Base-by-base conservation (phyloP, 2,888 invertebrate genomes). In the Trachelus stipa region DNA sequence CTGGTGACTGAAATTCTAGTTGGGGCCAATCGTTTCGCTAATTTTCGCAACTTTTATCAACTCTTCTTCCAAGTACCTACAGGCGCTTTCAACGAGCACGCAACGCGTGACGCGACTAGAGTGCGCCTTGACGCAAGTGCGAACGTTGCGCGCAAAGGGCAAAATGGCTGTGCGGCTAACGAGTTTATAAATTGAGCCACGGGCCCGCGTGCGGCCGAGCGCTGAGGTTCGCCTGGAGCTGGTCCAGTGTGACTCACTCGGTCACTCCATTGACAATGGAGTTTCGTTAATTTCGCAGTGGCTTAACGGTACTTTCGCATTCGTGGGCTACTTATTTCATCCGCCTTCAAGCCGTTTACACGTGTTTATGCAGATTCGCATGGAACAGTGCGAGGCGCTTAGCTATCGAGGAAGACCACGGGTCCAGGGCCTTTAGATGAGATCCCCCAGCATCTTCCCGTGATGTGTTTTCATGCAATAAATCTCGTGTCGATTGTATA, bases 121-220 rank as follows among this genome's bases (percentile, higher is more conserved):
- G 9, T 56, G 56, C 56, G 56, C 56, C 23, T 56, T 56, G 56
- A 23, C 9, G 56, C 56, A 56, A 40, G 15, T 40, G 40, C 40
- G 15, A 40, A 15, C 15, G 15, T 1, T 56, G 56, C 56, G 56
- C 56, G 56, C 23, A 23, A 56, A 56, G 56, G 81, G 82, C 83
- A 84, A 83, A 82, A 85, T 85, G 81, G 85, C 80, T 82, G 82
- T 79, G 83, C 87, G 86, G 87, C 86, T 90, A 90, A 90, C 88
- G 88, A 90, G 90, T 85, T 86, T 83, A 85, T 90, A 90, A 90
- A 90, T 91, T 91, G 90, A 87, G 83, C 86, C 34, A 74, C 74
- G 23, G 84, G 87, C 85, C 81, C 76, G 73, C 83, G 84, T 81
- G 79, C 56, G 15, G 56, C 9, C 23, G 23, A 56, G 56, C 56